A percentile compares a stretch with the other conserved stretches of the same genome.
These are phyloP conservation scores for Spodoptera exigua DNA, from an alignment of 2,888 invertebrate species.

Conservation along the genomic window DNA sequence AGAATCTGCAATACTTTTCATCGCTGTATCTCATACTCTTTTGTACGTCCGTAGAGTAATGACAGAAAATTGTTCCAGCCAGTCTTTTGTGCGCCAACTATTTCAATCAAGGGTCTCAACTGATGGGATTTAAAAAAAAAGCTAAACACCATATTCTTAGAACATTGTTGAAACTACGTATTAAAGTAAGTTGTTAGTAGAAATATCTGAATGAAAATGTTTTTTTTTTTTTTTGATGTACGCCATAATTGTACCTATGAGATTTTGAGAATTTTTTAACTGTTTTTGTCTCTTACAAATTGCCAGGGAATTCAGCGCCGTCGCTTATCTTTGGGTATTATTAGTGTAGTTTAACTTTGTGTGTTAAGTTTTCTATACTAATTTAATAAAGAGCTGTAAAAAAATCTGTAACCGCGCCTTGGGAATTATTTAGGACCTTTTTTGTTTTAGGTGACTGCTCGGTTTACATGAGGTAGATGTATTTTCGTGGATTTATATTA, in stretches of 20 bases:
- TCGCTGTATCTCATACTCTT: slow-evolving; percentile 67
- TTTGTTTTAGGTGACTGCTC: no score
- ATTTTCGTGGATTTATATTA: no score
- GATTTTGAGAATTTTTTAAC: slow-evolving; percentile 15
- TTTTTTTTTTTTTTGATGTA: slow-evolving; percentile 15
- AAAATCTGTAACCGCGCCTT: no score
- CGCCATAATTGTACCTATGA: slow-evolving; percentile 21
- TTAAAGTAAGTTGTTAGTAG: slow-evolving; percentile 45
- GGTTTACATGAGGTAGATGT: no score
- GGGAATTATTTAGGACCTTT: no score
- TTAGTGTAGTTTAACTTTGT: neutral
- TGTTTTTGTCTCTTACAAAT: slow-evolving; percentile 12
- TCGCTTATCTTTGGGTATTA: neutral
- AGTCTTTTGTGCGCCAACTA: slow-evolving; percentile 76
- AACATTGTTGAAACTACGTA: slow-evolving; percentile 28
- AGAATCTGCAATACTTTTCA: slow-evolving; percentile 67
- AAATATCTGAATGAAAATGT: slow-evolving; percentile 44
- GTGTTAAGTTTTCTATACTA: no score
- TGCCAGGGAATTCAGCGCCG: slow-evolving; percentile 10
- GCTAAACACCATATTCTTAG: slow-evolving; percentile 31
- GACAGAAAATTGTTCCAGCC: slow-evolving; percentile 78
- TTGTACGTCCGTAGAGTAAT: slow-evolving; percentile 76
- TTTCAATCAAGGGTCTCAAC: slow-evolving; percentile 70
- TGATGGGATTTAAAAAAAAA: slow-evolving; percentile 68
- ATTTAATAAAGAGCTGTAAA: no score